These are phyloP conservation scores for Ectemnius continuus DNA, from an alignment of 2,888 invertebrate species.

Conservation along the genomic window DNA sequence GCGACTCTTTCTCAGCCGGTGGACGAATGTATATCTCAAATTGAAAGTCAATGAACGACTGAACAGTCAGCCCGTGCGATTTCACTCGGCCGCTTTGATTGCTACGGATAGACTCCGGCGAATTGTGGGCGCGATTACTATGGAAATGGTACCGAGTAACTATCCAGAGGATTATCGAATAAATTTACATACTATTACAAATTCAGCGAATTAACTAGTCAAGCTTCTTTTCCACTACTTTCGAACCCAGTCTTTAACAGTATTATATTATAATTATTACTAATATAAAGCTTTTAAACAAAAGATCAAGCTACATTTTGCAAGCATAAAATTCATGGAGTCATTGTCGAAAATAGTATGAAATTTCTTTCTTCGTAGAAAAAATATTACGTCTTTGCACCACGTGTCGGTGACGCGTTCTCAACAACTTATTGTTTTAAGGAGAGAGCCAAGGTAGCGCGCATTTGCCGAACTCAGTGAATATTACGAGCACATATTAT, in stretches of 20 bases:
- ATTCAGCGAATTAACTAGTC: too few species aligned
- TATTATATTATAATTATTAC: too few species aligned
- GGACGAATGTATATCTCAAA: constrained; percentile 29
- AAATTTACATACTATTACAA: background rate
- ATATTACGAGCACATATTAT: background rate
- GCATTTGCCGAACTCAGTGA: background rate
- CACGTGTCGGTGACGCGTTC: constrained; percentile 47
- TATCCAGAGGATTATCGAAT: constrained; percentile 2
- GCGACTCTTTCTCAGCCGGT: constrained; percentile 16
- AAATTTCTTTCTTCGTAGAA: background rate
- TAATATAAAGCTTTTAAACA: too few species aligned
- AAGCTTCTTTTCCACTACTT: too few species aligned
- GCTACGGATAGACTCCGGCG: constrained; percentile 7
- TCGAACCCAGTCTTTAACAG: too few species aligned
- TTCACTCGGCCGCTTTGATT: constrained; percentile 24
- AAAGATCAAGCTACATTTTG: too few species aligned
- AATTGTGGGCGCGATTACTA: background rate
- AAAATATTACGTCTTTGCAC: constrained; percentile 22
- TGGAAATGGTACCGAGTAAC: background rate
- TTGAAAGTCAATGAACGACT: constrained; percentile 35
- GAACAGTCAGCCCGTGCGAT: constrained; percentile 15
- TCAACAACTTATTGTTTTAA: background rate
- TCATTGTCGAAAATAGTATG: background rate
- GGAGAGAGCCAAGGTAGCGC: background rate
- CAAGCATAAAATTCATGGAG: too few species aligned